Evolutionary conservation across 2,888 invertebrate species (phyloP).

Genomic region (Drosophila cognata): DNA sequence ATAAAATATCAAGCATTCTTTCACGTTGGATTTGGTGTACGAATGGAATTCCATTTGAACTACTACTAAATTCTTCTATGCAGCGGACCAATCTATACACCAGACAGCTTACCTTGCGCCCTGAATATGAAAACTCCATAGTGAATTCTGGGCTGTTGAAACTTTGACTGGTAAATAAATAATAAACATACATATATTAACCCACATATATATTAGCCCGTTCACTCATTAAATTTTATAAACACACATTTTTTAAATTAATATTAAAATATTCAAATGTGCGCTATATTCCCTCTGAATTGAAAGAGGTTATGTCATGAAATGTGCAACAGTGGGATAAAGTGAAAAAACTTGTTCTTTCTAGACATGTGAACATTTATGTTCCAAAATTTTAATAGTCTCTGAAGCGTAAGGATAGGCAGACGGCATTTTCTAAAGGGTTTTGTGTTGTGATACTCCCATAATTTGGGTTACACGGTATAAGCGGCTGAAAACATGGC

Average conservation of each 20-base stretch:
- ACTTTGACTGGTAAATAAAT: conserved; percentile 1
- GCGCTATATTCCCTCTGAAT: background rate
- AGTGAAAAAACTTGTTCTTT: background rate
- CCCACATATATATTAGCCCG: no score
- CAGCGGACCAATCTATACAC: conserved; percentile 16
- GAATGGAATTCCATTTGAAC: conserved; percentile 68
- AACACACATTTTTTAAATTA: background rate
- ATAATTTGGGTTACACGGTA: background rate
- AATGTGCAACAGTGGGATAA: background rate
- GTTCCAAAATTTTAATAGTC: background rate
- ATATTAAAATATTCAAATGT: background rate
- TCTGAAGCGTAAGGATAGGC: background rate
- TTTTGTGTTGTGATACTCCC: background rate
- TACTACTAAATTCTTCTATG: background rate
- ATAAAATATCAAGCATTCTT: conserved; percentile 65
- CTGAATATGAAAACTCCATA: conserved; percentile 51
- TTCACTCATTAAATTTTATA: background rate
- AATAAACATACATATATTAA: background rate
- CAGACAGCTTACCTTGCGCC: conserved; percentile 31
- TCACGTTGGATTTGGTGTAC: conserved; percentile 42
- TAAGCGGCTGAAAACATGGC: background rate
- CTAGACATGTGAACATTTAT: background rate
- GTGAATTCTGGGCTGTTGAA: conserved; percentile 45
- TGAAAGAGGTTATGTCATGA: background rate
- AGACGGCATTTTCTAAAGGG: background rate